A percentile compares a stretch with the other conserved stretches of the same genome.
These are phyloP conservation scores for Hirtodrosophila trivittata DNA, from an alignment of 2,888 invertebrate genomes.

Conservation along the genomic window DNA sequence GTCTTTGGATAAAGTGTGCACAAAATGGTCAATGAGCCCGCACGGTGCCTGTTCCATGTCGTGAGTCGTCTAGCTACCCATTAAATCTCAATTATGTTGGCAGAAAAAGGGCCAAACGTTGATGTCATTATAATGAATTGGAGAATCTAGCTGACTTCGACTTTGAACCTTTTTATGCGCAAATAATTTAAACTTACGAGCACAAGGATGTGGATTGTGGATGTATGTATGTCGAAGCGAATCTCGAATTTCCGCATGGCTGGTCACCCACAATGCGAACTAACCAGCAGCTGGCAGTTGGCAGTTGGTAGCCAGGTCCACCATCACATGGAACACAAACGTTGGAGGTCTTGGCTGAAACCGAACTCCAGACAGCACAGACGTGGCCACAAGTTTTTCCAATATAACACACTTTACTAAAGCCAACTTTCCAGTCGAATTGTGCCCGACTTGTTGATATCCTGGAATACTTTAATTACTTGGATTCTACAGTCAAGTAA, in stretches of 20 bases:
- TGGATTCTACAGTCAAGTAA: neutral
- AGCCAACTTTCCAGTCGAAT: neutral
- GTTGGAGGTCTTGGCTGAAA: conserved; percentile 7
- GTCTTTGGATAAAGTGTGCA: conserved; percentile 5
- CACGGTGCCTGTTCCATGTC: conserved; percentile 11
- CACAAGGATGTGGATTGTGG: too few relatives aligned
- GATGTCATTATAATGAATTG: conserved; percentile 77
- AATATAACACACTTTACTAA: neutral
- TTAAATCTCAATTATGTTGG: conserved; percentile 72
- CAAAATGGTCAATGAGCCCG: conserved; percentile 58
- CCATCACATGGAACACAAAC: conserved; percentile 13
- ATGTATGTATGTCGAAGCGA: conserved; percentile 41
- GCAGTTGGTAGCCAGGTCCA: conserved; percentile 19
- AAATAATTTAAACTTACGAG: conserved; percentile 69
- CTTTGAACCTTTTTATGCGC: conserved; percentile 69
- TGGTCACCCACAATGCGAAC: conserved; percentile 45
- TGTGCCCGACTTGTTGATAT: neutral
- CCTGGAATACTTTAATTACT: neutral
- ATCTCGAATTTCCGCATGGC: conserved; percentile 63
- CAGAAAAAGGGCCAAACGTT: conserved; percentile 49
- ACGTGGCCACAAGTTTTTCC: conserved; percentile 1
- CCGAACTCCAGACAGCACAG: neutral
- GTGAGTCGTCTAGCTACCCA: conserved; percentile 49
- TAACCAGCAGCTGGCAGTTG: conserved; percentile 23
- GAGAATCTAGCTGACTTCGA: conserved; percentile 33